Percentiles rank a stretch among this genome's conserved stretches.
Evolutionary conservation across 2,113 vertebrate species (phyloP).

Genomic region (Phoxinus phoxinus): DNA sequence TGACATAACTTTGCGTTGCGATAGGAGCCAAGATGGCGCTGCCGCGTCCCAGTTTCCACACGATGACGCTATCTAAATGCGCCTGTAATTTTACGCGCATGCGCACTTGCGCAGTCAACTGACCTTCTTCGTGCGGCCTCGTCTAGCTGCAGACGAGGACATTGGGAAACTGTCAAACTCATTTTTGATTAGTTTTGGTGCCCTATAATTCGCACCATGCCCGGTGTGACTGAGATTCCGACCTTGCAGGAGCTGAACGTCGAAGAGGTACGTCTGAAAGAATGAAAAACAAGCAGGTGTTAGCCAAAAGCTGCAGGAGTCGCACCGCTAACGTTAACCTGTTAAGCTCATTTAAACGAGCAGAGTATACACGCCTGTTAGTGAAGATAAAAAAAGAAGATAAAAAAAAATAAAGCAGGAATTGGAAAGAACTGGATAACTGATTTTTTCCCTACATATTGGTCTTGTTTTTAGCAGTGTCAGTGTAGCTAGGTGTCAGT

Average conservation of each 20-base stretch:
- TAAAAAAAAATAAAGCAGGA: not conserved
- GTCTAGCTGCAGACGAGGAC: constrained; percentile 65
- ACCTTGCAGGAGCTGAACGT: constrained; percentile 85
- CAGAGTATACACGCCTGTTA: not conserved
- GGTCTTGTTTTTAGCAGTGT: constrained; percentile 16
- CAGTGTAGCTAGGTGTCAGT: not conserved
- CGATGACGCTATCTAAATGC: constrained; percentile 62
- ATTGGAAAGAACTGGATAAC: not conserved
- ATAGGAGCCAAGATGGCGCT: constrained; percentile 9
- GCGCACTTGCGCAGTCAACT: constrained; percentile 63
- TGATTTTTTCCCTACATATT: not conserved
- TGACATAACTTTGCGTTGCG: not conserved
- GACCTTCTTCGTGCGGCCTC: constrained; percentile 73
- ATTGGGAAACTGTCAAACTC: constrained; percentile 57
- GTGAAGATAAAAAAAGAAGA: not conserved
- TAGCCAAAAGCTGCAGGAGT: not conserved
- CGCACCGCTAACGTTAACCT: not conserved
- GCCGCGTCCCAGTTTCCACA: not conserved
- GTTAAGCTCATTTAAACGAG: not conserved
- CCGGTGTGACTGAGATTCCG: constrained; percentile 79
- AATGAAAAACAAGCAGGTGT: not conserved
- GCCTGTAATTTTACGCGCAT: constrained; percentile 49
- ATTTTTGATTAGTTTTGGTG: constrained; percentile 25
- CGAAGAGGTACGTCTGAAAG: constrained; percentile 79
- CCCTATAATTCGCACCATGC: constrained; percentile 73